Conservation (phyloP, 2,797 vertebrate species). For the Crypturellus tataupa region DNA sequence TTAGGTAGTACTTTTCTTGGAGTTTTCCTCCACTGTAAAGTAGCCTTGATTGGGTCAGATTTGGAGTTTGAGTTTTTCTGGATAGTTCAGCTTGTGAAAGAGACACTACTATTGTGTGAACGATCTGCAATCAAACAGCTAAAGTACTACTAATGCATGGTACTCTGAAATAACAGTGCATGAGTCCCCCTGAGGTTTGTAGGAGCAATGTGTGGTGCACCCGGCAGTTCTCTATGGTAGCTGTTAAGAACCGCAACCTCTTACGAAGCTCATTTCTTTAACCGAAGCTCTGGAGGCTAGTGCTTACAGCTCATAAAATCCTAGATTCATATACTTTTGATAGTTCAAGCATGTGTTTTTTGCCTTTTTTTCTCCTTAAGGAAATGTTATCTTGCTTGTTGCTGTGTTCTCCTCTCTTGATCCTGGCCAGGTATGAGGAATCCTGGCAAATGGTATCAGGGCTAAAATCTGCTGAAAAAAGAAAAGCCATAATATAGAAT, state of each 20-base stretch:
- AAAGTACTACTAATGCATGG: background rate
- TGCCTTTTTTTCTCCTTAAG: background rate
- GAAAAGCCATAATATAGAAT: background rate
- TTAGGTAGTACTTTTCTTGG: background rate
- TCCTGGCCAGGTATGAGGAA: background rate
- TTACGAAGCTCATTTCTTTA: background rate
- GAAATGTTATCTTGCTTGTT: background rate
- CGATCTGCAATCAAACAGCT: background rate
- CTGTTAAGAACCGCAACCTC: background rate
- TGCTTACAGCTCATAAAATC: background rate
- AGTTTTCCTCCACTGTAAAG: background rate
- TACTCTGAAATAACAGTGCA: background rate
- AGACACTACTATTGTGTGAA: background rate
- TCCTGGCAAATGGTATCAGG: background rate
- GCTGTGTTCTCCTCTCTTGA: background rate
- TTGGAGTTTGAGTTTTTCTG: background rate
- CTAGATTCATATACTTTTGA: rapidly evolving
- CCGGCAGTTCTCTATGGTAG: background rate
- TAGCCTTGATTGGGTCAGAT: background rate
- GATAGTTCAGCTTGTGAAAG: background rate
- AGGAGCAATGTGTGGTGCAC: background rate
- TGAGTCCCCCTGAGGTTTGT: background rate
- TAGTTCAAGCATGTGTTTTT: background rate
- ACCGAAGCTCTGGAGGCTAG: background rate
- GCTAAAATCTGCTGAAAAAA: background rate